Evolutionary conservation across 2,888 invertebrate species (phyloP).

Genomic region (Anoplius nigerrimus): DNA sequence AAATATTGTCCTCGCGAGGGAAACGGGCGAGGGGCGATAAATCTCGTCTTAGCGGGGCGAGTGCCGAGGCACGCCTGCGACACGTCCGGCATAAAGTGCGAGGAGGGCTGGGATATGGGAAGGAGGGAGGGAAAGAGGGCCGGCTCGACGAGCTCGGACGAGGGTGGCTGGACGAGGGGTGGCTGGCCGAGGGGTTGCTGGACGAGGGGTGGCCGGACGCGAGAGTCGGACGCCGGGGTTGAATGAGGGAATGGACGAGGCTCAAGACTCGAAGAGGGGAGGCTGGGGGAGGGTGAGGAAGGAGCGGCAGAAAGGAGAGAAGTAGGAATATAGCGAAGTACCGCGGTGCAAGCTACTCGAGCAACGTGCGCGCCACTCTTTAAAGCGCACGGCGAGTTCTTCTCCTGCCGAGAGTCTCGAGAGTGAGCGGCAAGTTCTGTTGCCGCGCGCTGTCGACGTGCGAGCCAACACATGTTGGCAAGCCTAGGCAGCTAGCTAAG

Average conservation of each 20-base stretch:
- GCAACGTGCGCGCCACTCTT: constrained; percentile 30
- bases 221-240: no score
- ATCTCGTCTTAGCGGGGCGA: constrained; percentile 47
- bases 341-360: constrained; percentile 37
- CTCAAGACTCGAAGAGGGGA: background rate
- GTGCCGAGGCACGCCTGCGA: constrained; percentile 52
- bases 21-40: constrained; percentile 50
- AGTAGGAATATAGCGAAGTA: constrained; percentile 18
- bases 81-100: constrained; percentile 55
- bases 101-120: constrained; percentile 33
- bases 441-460: constrained; percentile 1
- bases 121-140: constrained; percentile 19
- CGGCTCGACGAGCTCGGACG: constrained; percentile 19
- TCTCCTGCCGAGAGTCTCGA: constrained; percentile 30
- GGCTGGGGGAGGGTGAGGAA: no score
- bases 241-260: background rate
- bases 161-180: constrained; percentile 15
- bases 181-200: no score
- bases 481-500: background rate
- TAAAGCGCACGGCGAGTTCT: constrained; percentile 37
- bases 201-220: no score
- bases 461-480: background rate
- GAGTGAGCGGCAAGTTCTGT: constrained; percentile 24
- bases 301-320: background rate
- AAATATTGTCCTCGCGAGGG: background rate